Base-by-base conservation (phyloP, 2,888 invertebrate species). In the Petrolisthes cinctipes region DNA sequence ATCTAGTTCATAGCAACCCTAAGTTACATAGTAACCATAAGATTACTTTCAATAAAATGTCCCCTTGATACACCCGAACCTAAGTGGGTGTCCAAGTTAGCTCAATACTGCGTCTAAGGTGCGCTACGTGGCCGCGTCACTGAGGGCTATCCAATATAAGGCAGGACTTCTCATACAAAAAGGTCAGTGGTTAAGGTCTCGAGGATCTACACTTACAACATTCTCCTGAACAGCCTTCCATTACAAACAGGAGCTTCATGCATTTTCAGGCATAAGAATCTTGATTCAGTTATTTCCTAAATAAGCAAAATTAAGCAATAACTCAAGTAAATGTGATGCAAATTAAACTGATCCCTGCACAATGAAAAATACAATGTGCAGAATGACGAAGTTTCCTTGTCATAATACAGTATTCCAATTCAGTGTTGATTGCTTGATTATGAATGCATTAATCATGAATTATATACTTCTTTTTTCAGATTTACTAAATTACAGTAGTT, bases 151-250 rank as follows among this genome's bases (percentile, higher is more conserved):
- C 73, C 56, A 68, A 80, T 73, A 80, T 87, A 84, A 87, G 87
- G 87, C 87, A 87, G 84, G 83, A 87, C 87, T 80, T 83, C 83
- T 86, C 83, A 83, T 83, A 79, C 79, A 80, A 80, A 83, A 83
- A 79, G 81, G 79, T 66, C 66, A 83, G 83, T 66, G 78, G 80
- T 76, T 57, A 87, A 71, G 73, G 56, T 56, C 68, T 54, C 23
- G 71, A 85, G 83, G 76, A 82, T 76, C 71, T 82, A 66, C 71
- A 79, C 17, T 86, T 20, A 86, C 79, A 83, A 78, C 78, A 83
- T 71, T 71, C 71, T 56, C 83, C 83, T 81, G 79, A 81, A 73
- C 85, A 86, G 68, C 85, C 75, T 75, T 23, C 81, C 57, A 78
- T 80, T 57, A 71, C 66, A 79, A 80, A 85, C 68, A 79, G 53